A percentile compares a stretch with the other conserved stretches of the same genome.
Conservation (phyloP, 1,140 invertebrate genomes). For the Anastrepha obliqua region DNA sequence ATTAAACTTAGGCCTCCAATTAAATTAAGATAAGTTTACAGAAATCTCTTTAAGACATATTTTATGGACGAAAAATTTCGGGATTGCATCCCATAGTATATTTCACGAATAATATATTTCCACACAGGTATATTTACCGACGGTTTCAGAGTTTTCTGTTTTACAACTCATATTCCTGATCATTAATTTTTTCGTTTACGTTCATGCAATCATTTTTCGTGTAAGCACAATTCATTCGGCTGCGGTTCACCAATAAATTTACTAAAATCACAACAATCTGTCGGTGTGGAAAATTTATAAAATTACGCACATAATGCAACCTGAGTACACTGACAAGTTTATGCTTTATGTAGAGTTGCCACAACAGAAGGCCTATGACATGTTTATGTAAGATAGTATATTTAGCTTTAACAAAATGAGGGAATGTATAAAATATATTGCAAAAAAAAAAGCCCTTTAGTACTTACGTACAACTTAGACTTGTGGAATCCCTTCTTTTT, state of each 20-base stretch:
- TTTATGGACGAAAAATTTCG: neutral
- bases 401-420: too few relatives aligned
- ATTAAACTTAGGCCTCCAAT: too few relatives aligned
- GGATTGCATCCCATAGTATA: neutral
- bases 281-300: conserved; percentile 18
- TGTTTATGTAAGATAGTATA: too few relatives aligned
- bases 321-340: conserved; percentile 9
- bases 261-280: conserved; percentile 39
- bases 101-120: too few relatives aligned
- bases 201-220: conserved; percentile 18
- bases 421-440: too few relatives aligned
- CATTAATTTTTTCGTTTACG: neutral
- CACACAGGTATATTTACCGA: conserved; percentile 23
- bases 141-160: conserved; percentile 36
- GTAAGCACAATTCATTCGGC: conserved; percentile 17
- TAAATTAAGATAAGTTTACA: too few relatives aligned
- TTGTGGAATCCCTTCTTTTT: too few relatives aligned
- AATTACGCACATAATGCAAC: conserved; percentile 46
- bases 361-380: neutral
- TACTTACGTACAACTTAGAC: too few relatives aligned
- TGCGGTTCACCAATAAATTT: conserved; percentile 4
- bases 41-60: too few relatives aligned
- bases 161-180: conserved; percentile 15
- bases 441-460: too few relatives aligned
- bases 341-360: neutral